phyloP scores from a whole-genome alignment of 2,888 invertebrate genomes.

The Notodonta dromedarius region DNA sequence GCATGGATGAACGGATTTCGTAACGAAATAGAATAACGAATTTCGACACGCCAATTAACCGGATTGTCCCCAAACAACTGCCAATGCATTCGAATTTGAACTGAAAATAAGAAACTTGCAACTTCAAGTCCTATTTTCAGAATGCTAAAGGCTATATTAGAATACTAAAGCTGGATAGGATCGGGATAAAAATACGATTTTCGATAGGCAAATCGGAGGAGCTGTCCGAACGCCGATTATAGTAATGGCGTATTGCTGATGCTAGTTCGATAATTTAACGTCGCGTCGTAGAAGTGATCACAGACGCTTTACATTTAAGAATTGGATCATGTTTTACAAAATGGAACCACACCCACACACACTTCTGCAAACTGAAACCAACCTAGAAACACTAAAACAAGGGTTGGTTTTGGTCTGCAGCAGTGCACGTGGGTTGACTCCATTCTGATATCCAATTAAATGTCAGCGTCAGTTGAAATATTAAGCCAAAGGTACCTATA shows the following conservation, averaged over 20 bases:
- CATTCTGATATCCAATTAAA: too few relatives aligned
- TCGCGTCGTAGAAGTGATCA: too few relatives aligned
- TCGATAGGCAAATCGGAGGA: constrained; percentile 37
- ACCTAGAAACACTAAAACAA: too few relatives aligned
- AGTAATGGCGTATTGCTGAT: constrained; percentile 20
- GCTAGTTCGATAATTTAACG: constrained; percentile 13
- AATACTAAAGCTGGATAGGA: constrained; percentile 36
- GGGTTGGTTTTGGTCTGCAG: too few relatives aligned
- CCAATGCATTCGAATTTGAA: constrained; percentile 20
- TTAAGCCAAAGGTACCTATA: too few relatives aligned
- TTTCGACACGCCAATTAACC: constrained; percentile 45
- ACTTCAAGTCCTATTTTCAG: constrained; percentile 24
- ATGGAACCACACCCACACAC: too few relatives aligned
- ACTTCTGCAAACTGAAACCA: too few relatives aligned
- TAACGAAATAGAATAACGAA: constrained; percentile 33
- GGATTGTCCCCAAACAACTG: constrained; percentile 24
- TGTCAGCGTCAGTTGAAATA: too few relatives aligned
- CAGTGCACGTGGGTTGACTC: too few relatives aligned
- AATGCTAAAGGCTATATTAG: constrained; percentile 34
- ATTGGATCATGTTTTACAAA: too few relatives aligned
- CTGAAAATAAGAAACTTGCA: constrained; percentile 13
- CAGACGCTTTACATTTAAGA: too few relatives aligned
- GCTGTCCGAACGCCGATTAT: constrained; percentile 28
- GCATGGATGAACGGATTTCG: constrained; percentile 12
- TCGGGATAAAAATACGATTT: constrained; percentile 36